Conservation (phyloP, 1,140 invertebrate species). For the Phymastichus coffea region DNA sequence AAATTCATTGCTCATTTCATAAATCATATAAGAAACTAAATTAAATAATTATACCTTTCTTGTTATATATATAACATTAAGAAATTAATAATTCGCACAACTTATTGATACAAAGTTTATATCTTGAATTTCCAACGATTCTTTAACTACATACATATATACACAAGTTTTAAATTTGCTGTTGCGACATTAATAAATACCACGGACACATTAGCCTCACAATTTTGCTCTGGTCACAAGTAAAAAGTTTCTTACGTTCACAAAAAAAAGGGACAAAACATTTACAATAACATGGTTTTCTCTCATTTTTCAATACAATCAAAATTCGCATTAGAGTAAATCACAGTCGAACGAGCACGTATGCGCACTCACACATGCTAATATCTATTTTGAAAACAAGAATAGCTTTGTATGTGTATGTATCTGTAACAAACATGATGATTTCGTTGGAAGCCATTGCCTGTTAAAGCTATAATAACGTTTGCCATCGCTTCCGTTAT, state of each 20-base stretch:
- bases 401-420: neutral
- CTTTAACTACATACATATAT: conserved; percentile 4
- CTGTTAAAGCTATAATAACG: neutral
- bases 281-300: neutral
- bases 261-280: neutral
- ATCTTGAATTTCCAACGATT: neutral
- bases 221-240: neutral
- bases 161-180: neutral
- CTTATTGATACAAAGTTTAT: conserved; percentile 11
- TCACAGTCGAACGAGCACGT: neutral
- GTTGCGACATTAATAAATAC: conserved; percentile 1
- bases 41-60: too few relatives aligned
- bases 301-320: too few relatives aligned
- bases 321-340: neutral
- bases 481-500: too few relatives aligned
- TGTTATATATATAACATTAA: too few relatives aligned
- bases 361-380: neutral
- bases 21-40: neutral
- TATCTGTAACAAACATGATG: too few relatives aligned
- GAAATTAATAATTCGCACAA: too few relatives aligned
- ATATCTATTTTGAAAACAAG: neutral
- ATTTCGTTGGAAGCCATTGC: neutral
- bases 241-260: conserved; percentile 1
- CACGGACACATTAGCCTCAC: neutral
- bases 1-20: too few relatives aligned